Evolutionary conservation across 2,113 vertebrate genomes (phyloP).

Genomic region (Dermatemys mawii): DNA sequence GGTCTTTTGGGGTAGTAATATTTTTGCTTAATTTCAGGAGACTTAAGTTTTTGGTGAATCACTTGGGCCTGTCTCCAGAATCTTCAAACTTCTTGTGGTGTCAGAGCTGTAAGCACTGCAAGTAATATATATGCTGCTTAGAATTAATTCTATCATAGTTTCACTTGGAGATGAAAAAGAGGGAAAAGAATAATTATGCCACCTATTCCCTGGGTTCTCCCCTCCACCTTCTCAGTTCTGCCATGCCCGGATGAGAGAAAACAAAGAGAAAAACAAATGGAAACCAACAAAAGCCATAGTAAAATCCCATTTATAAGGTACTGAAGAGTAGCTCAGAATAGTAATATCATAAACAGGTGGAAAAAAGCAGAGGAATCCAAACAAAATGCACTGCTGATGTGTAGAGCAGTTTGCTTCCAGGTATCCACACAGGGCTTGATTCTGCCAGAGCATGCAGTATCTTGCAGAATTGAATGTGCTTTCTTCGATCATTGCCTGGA

Average conservation of each 20-base stretch:
- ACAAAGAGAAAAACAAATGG: background rate
- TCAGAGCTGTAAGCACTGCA: fast-evolving
- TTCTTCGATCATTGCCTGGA: fast-evolving
- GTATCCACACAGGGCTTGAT: fast-evolving
- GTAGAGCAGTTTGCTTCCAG: background rate
- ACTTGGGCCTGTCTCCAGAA: fast-evolving
- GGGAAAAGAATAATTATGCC: background rate
- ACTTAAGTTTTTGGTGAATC: background rate
- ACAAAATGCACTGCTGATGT: background rate
- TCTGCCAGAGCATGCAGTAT: fast-evolving
- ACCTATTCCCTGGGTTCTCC: background rate
- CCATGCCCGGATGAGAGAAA: background rate
- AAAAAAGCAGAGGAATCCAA: background rate
- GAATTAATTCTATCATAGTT: background rate
- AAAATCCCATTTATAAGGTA: background rate
- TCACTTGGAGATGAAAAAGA: background rate
- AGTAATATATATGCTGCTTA: background rate
- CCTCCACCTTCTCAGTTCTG: background rate
- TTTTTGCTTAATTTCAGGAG: background rate
- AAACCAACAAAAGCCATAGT: background rate
- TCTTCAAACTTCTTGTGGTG: fast-evolving
- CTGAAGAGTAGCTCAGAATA: background rate
- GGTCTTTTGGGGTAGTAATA: background rate
- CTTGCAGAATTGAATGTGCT: fast-evolving
- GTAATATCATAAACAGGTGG: background rate